Evolutionary conservation across 2,888 invertebrate species (phyloP).

Genomic region (Ectemnius cavifrons): DNA sequence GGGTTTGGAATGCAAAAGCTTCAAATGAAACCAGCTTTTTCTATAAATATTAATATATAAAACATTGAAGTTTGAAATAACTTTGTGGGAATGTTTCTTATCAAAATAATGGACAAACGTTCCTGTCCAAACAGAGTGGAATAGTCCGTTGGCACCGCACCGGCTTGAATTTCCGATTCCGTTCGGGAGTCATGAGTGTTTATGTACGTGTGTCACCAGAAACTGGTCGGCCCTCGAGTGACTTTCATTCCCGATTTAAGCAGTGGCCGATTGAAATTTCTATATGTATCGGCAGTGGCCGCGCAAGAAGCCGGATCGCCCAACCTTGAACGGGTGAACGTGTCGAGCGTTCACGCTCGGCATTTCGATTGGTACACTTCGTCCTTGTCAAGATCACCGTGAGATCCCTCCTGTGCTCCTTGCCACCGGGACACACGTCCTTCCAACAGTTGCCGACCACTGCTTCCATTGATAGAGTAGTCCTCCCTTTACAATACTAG

Average conservation of each 20-base stretch:
- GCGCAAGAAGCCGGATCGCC: constrained; percentile 31
- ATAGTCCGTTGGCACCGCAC: constrained; percentile 14
- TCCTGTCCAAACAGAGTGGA: no score
- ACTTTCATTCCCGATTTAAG: constrained; percentile 60
- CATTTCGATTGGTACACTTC: constrained; percentile 30
- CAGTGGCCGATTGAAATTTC: constrained; percentile 46
- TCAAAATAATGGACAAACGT: no score
- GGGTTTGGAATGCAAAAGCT: no score
- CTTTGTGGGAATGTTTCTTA: no score
- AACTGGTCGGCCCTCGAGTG: constrained; percentile 54
- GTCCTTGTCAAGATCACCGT: constrained; percentile 47
- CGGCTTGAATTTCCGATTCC: constrained; percentile 35
- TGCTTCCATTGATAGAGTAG: neutral
- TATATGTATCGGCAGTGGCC: constrained; percentile 18
- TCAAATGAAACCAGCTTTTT: no score
- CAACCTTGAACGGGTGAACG: constrained; percentile 47
- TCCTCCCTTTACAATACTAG: no score
- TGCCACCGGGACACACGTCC: constrained; percentile 5
- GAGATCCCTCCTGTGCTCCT: constrained; percentile 22
- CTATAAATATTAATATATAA: no score
- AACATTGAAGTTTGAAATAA: no score
- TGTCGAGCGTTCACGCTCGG: neutral
- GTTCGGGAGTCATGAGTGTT: neutral
- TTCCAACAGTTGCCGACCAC: no score
- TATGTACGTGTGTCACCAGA: constrained; percentile 30